Percentiles rank a stretch among this genome's conserved stretches.
phyloP scores from a whole-genome alignment of 2,888 invertebrate genomes.

The Standfussiana lucernea region DNA sequence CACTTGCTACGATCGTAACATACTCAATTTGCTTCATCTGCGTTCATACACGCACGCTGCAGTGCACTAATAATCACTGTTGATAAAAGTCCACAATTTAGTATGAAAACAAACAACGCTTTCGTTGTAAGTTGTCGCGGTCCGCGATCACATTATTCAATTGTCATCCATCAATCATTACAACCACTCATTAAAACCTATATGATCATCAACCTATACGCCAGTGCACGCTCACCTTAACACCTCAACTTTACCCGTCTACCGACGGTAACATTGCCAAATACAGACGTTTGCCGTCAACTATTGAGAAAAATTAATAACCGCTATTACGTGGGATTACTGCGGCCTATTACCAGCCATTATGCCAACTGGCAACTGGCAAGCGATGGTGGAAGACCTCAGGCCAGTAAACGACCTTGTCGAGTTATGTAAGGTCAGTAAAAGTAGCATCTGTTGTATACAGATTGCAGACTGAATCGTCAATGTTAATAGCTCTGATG shows the following conservation, averaged over 20 bases:
- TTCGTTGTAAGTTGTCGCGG: not conserved
- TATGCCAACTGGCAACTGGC: conserved; percentile 11
- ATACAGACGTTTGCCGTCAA: conserved; percentile 41
- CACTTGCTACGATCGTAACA: not conserved
- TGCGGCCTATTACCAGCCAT: conserved; percentile 22
- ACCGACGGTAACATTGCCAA: conserved; percentile 38
- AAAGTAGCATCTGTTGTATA: conserved; percentile 23
- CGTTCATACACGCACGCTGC: not conserved
- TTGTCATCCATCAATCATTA: too few relatives aligned
- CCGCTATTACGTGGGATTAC: conserved; percentile 48
- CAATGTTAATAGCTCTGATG: conserved; percentile 9
- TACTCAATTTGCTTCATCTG: not conserved
- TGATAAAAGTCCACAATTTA: not conserved
- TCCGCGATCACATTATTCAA: not conserved
- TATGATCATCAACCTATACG: not conserved
- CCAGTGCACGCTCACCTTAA: conserved; percentile 42
- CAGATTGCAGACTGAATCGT: not conserved
- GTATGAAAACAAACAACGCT: not conserved
- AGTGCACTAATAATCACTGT: not conserved
- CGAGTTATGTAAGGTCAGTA: conserved; percentile 57
- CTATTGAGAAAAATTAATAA: conserved; percentile 52
- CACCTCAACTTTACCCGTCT: not conserved
- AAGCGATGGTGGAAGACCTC: conserved; percentile 25
- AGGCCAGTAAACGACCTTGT: conserved; percentile 48
- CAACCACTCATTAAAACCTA: not conserved